Percentiles rank a stretch among this genome's conserved stretches.
phyloP scores from a whole-genome alignment of 92 coral and sea anemone species.

The Epizoanthus fatuus region DNA sequence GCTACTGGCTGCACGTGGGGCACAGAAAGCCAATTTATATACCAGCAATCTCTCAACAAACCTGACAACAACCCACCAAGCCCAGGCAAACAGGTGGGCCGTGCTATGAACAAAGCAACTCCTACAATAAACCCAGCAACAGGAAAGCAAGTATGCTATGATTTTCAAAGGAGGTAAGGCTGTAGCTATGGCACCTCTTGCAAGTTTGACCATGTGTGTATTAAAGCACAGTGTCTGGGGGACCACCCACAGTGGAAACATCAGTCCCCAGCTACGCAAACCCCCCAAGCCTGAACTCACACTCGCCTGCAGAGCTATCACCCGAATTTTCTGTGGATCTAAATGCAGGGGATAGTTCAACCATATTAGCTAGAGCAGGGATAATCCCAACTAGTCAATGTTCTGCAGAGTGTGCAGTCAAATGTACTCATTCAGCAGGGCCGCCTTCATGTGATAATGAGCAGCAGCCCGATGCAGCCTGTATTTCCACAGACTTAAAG shows the following conservation, averaged over 20 bases:
- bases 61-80: slow-evolving; percentile 35
- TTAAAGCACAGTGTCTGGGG: slow-evolving; percentile 48
- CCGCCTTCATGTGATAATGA: slow-evolving; percentile 30
- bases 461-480: slow-evolving; percentile 64
- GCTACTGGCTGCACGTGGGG: slow-evolving; percentile 56
- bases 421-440: slow-evolving; percentile 42
- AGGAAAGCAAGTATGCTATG: slow-evolving; percentile 54
- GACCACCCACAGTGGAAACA: slow-evolving; percentile 48
- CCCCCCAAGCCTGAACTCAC: slow-evolving; percentile 48
- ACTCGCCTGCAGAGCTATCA: slow-evolving; percentile 28
- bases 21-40: slow-evolving; percentile 51
- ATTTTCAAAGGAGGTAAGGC: slow-evolving; percentile 44
- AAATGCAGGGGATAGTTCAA: slow-evolving; percentile 25
- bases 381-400: slow-evolving; percentile 15
- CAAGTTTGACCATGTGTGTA: slow-evolving; percentile 43
- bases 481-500: slow-evolving; percentile 55
- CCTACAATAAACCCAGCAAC: slow-evolving; percentile 49
- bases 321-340: not conserved
- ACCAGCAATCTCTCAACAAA: slow-evolving; percentile 42
- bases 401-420: slow-evolving; percentile 30
- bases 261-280: slow-evolving; percentile 10
- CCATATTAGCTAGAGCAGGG: slow-evolving; percentile 15
- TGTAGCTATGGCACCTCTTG: slow-evolving; percentile 49
- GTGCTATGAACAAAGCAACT: slow-evolving; percentile 4
- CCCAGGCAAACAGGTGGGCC: slow-evolving; percentile 28